Evolutionary conservation across 1,140 invertebrate genomes (phyloP).

Genomic region (Rhyzopertha dominica): DNA sequence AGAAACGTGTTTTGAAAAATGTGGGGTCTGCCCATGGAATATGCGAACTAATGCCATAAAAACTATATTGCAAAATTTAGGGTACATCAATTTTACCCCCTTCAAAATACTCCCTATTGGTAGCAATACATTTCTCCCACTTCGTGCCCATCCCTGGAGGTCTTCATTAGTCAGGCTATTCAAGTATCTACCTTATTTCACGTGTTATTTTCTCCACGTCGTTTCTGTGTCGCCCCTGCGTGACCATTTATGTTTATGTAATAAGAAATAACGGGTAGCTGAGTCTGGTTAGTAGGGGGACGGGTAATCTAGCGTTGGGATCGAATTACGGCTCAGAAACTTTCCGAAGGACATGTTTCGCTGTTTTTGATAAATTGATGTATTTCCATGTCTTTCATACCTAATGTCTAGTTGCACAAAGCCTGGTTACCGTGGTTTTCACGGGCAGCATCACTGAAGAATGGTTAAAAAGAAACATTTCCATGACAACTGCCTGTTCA

Average conservation of each 20-base stretch:
- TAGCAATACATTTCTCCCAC: slow-evolving; percentile 6
- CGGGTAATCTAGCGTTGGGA: background rate
- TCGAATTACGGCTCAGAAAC: slow-evolving; percentile 2
- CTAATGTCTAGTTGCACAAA: too few relatives aligned
- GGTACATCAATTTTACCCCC: slow-evolving; percentile 3
- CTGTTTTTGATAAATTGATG: too few relatives aligned
- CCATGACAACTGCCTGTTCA: too few relatives aligned
- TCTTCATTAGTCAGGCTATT: background rate
- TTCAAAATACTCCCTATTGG: slow-evolving; percentile 8
- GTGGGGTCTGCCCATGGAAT: slow-evolving; percentile 1
- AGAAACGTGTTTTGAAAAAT: too few relatives aligned
- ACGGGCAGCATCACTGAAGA: too few relatives aligned
- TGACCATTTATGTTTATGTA: background rate
- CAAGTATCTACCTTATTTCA: background rate
- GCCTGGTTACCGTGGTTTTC: too few relatives aligned
- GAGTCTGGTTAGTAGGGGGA: background rate
- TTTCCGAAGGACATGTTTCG: background rate
- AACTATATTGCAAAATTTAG: slow-evolving; percentile 5
- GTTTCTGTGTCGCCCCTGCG: slow-evolving; percentile 4
- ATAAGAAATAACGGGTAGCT: background rate
- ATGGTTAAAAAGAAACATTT: too few relatives aligned
- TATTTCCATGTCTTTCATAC: too few relatives aligned
- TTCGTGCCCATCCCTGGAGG: background rate
- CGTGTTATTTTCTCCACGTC: slow-evolving; percentile 3
- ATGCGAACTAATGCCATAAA: slow-evolving; percentile 1